Evolutionary conservation across 2,113 vertebrate species (phyloP).

Genomic region (Microcebus lehilahytsara): DNA sequence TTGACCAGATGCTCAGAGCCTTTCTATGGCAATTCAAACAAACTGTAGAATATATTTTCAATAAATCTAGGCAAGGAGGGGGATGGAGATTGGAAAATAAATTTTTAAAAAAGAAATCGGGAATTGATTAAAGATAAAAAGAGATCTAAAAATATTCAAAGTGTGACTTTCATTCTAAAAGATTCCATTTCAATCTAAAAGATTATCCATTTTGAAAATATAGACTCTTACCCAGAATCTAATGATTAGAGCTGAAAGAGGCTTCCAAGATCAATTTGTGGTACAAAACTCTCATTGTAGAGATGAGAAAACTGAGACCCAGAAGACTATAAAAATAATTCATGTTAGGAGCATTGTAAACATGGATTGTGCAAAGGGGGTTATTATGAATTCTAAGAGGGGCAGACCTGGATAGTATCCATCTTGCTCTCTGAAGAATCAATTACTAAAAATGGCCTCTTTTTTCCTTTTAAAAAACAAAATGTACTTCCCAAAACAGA

Average conservation of each 20-base stretch:
- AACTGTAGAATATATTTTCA: background rate
- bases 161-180: background rate
- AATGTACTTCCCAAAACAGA: conserved; percentile 42
- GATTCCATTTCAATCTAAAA: no score
- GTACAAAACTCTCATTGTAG: background rate
- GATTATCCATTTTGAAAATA: background rate
- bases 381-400: background rate
- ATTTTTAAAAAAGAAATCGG: background rate
- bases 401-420: background rate
- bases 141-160: background rate
- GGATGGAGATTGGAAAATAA: background rate
- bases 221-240: background rate
- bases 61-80: background rate
- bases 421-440: background rate
- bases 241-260: background rate
- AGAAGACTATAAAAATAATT: background rate
- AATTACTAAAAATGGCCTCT: background rate
- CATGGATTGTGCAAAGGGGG: background rate
- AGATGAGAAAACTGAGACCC: background rate
- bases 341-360: background rate
- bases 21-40: background rate
- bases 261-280: background rate
- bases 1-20: background rate
- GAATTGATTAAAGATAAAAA: background rate
- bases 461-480: conserved; percentile 32